Conservation (phyloP, 1,140 invertebrate species). For the Bradysia coprophila region DNA sequence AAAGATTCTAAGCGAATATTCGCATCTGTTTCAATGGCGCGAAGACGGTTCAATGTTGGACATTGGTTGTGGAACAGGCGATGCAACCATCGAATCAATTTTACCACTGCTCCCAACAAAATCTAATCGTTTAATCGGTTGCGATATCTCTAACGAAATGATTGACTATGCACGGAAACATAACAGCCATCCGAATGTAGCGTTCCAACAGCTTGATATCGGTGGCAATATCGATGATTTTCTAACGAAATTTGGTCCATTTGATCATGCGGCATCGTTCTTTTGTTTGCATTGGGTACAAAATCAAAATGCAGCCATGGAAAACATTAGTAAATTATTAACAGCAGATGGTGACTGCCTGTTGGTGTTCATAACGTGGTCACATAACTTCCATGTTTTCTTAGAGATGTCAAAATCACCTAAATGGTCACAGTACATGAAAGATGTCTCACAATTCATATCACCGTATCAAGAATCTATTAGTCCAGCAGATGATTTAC, state of each 20-base stretch:
- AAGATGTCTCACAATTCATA: slow-evolving; percentile 40
- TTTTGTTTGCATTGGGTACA: slow-evolving; percentile 70
- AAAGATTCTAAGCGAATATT: slow-evolving; percentile 41
- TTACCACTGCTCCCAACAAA: slow-evolving; percentile 36
- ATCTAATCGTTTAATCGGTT: slow-evolving; percentile 30
- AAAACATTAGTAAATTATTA: slow-evolving; percentile 44
- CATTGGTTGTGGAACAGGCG: slow-evolving; percentile 63
- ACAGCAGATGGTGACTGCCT: slow-evolving; percentile 45
- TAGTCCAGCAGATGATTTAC: slow-evolving; percentile 40
- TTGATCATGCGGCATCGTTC: slow-evolving; percentile 58
- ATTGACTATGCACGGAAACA: slow-evolving; percentile 33
- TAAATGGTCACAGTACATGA: slow-evolving; percentile 45
- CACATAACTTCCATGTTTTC: slow-evolving; percentile 51
- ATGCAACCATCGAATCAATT: slow-evolving; percentile 46
- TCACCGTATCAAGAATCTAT: slow-evolving; percentile 41
- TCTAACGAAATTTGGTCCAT: slow-evolving; percentile 23
- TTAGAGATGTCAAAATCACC: slow-evolving; percentile 31
- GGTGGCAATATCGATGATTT: slow-evolving; percentile 17
- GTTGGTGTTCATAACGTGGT: slow-evolving; percentile 47
- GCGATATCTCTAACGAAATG: slow-evolving; percentile 53
- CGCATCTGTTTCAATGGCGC: slow-evolving; percentile 32
- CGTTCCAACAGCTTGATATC: slow-evolving; percentile 34
- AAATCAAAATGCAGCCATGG: slow-evolving; percentile 40
- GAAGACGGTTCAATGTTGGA: slow-evolving; percentile 41
- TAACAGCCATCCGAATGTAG: background rate